Evolutionary conservation across 2,113 vertebrate genomes (phyloP).

Genomic region (Labeo rohita): DNA sequence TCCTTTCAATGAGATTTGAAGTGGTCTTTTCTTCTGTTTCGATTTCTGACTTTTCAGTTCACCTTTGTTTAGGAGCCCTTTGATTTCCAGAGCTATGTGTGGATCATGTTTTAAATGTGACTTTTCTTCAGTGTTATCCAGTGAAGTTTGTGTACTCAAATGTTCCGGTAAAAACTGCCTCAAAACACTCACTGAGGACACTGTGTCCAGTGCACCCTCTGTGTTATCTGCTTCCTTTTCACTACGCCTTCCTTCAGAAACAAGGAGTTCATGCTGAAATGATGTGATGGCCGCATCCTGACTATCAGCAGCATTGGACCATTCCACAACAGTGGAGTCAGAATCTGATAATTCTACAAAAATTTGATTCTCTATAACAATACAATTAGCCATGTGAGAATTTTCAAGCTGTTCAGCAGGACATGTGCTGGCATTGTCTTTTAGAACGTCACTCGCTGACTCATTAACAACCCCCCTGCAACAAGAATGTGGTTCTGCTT

Average conservation of each 20-base stretch:
- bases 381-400: neutral
- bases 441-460: neutral
- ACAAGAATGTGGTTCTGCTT: neutral
- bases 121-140: slow-evolving; percentile 31
- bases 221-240: slow-evolving; percentile 16
- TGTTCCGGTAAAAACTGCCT: neutral
- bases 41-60: neutral
- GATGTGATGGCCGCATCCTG: neutral
- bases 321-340: slow-evolving; percentile 55
- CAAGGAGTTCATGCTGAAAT: neutral
- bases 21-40: neutral
- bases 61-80: neutral
- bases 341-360: slow-evolving; percentile 49
- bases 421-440: neutral
- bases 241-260: slow-evolving; percentile 5
- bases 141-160: slow-evolving; percentile 15
- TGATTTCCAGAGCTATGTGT: slow-evolving; percentile 22
- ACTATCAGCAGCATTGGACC: neutral
- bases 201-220: neutral
- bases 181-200: slow-evolving; percentile 20
- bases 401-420: neutral
- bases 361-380: slow-evolving; percentile 8
- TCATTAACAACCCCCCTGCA: neutral
- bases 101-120: neutral
- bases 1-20: neutral